Evolutionary conservation across 2,113 vertebrate species (phyloP).

Genomic region (Psilopsiagon aymara): DNA sequence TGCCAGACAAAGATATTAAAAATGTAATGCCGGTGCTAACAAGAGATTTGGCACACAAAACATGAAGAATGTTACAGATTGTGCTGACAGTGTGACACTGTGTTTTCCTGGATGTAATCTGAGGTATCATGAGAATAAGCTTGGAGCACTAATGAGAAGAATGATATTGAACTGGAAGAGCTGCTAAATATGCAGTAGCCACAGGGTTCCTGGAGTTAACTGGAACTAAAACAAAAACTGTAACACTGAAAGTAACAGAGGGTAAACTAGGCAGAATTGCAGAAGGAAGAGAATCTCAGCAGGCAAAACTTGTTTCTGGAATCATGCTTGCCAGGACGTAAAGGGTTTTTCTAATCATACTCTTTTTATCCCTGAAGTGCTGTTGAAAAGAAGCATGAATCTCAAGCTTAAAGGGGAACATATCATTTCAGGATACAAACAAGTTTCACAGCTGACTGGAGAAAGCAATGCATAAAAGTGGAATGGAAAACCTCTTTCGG

Average conservation of each 20-base stretch:
- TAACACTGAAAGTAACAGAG: conserved; percentile 10
- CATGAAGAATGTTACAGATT: conserved; percentile 52
- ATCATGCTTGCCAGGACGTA: conserved; percentile 8
- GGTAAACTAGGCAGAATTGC: conserved; percentile 46
- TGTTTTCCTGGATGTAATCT: conserved; percentile 71
- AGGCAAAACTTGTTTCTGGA: conserved; percentile 51
- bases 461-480: neutral
- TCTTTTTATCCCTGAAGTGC: conserved; percentile 31
- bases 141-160: conserved; percentile 64
- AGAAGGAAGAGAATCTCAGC: conserved; percentile 46
- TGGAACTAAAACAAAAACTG: conserved; percentile 47
- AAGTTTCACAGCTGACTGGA: neutral
- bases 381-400: neutral
- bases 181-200: conserved; percentile 68
- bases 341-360: conserved; percentile 20
- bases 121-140: conserved; percentile 65
- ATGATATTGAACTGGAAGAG: conserved; percentile 65
- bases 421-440: neutral
- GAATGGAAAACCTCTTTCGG: neutral
- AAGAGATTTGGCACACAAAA: conserved; percentile 39
- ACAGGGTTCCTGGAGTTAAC: conserved; percentile 63
- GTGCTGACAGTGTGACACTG: conserved; percentile 65
- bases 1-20: conserved; percentile 67
- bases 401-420: neutral
- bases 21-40: conserved; percentile 53